Conservation (phyloP, 2,888 invertebrate species). For the Onthophagus sagittarius region DNA sequence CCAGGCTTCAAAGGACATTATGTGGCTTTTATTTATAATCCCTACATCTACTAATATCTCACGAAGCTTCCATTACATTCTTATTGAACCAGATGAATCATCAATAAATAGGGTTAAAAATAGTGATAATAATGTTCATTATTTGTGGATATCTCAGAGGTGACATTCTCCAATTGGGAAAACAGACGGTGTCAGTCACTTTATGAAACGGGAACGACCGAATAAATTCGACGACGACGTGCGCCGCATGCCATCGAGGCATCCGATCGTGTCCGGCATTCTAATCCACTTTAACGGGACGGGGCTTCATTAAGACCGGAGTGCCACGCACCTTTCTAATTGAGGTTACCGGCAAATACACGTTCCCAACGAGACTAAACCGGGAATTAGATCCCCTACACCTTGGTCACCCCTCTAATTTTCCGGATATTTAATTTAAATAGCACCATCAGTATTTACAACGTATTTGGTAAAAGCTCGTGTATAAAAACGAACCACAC, state of each 20-base stretch:
- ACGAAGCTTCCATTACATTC: not conserved
- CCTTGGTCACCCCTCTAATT: not conserved
- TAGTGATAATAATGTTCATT: not conserved
- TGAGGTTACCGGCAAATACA: not conserved
- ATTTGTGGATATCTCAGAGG: not conserved
- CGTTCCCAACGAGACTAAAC: not conserved
- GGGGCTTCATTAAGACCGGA: slow-evolving; percentile 9
- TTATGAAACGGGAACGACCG: slow-evolving; percentile 21
- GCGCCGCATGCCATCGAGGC: slow-evolving; percentile 4
- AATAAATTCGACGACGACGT: slow-evolving; percentile 14
- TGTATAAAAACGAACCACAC: not conserved
- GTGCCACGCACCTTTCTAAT: slow-evolving; percentile 10
- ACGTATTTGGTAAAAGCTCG: not conserved
- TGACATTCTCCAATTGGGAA: slow-evolving; percentile 12
- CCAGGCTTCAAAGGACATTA: not conserved
- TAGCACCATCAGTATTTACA: not conserved
- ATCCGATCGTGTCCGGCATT: slow-evolving; percentile 18
- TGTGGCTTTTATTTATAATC: not conserved
- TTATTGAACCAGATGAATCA: not conserved
- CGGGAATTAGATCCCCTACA: not conserved
- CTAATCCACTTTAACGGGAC: slow-evolving; percentile 20
- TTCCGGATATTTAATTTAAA: not conserved
- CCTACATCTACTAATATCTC: not conserved
- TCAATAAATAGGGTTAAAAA: not conserved
- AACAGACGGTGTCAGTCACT: slow-evolving; percentile 24